These are phyloP conservation scores for Symphodus melops DNA, from an alignment of 2,113 vertebrate species.

Conservation along the genomic window DNA sequence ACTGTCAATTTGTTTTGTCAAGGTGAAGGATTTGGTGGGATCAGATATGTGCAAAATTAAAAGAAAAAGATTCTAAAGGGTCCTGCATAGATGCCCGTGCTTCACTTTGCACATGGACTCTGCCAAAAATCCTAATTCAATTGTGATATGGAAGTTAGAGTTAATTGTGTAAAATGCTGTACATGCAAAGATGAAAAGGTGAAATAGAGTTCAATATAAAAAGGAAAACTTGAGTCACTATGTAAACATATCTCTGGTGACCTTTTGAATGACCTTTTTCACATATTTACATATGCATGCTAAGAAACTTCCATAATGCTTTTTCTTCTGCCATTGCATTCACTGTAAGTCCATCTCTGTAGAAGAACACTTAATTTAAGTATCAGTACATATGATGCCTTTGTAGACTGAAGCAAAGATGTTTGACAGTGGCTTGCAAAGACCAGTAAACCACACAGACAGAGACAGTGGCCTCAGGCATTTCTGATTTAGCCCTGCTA, in stretches of 20 bases:
- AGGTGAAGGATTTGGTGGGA: slow-evolving; percentile 46
- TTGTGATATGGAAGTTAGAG: background rate
- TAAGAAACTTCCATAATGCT: background rate
- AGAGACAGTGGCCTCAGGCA: slow-evolving; percentile 71
- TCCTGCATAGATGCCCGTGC: background rate
- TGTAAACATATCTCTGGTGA: too few species aligned
- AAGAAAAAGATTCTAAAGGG: slow-evolving; percentile 6
- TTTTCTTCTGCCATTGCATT: slow-evolving; percentile 3
- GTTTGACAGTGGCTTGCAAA: slow-evolving; percentile 65
- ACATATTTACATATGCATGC: background rate
- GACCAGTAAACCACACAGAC: slow-evolving; percentile 59
- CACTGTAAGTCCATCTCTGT: background rate
- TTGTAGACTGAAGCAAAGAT: slow-evolving; percentile 46
- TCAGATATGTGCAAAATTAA: slow-evolving; percentile 37
- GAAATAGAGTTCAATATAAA: too few species aligned
- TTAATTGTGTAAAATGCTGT: background rate
- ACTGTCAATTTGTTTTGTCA: slow-evolving; percentile 30
- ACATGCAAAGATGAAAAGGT: background rate
- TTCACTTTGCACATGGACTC: background rate
- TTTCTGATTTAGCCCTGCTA: slow-evolving; percentile 66
- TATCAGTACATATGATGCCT: slow-evolving; percentile 39
- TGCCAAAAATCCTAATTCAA: background rate
- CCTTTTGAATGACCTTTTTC: background rate
- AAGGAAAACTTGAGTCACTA: too few species aligned
- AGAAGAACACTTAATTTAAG: slow-evolving; percentile 8